Evolutionary conservation across 2,888 invertebrate species (phyloP).

Genomic region (Ornithoptera priamus): DNA sequence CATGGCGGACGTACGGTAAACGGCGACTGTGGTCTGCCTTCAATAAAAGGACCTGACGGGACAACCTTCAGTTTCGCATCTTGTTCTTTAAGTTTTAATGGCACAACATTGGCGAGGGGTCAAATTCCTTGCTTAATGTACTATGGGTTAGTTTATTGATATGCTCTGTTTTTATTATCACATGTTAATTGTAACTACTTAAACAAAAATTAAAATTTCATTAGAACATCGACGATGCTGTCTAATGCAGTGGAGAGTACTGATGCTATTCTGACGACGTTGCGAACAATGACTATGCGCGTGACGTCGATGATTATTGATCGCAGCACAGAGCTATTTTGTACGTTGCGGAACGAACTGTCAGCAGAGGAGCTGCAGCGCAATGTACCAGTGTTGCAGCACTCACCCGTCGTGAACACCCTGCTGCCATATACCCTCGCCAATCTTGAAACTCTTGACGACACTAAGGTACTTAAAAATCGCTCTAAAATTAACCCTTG

Average conservation of each 20-base stretch:
- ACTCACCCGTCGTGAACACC: conserved; percentile 83
- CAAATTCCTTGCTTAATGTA: conserved; percentile 97
- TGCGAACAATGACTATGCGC: conserved; percentile 80
- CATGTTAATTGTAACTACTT: not conserved
- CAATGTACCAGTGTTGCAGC: conserved; percentile 57
- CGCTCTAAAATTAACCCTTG: too few relatives aligned
- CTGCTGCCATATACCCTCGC: conserved; percentile 92
- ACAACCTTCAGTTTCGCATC: conserved; percentile 94
- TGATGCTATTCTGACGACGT: conserved; percentile 37
- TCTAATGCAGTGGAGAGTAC: conserved; percentile 47
- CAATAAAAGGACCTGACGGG: conserved; percentile 95
- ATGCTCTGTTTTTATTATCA: not conserved
- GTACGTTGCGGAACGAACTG: conserved; percentile 85
- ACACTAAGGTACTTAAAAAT: conserved; percentile 84
- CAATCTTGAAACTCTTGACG: conserved; percentile 89
- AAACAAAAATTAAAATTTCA: not conserved
- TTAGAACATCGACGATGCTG: conserved; percentile 45
- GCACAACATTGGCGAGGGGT: conserved; percentile 96
- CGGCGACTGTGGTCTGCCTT: conserved; percentile 94
- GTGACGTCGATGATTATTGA: conserved; percentile 89
- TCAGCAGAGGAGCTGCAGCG: conserved; percentile 70
- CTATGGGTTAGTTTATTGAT: conserved; percentile 80
- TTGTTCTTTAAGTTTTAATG: conserved; percentile 96
- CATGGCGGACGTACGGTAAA: conserved; percentile 96
- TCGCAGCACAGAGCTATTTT: conserved; percentile 87